phyloP scores from a whole-genome alignment of 1,140 invertebrate species.

The Gryllus bimaculatus region DNA sequence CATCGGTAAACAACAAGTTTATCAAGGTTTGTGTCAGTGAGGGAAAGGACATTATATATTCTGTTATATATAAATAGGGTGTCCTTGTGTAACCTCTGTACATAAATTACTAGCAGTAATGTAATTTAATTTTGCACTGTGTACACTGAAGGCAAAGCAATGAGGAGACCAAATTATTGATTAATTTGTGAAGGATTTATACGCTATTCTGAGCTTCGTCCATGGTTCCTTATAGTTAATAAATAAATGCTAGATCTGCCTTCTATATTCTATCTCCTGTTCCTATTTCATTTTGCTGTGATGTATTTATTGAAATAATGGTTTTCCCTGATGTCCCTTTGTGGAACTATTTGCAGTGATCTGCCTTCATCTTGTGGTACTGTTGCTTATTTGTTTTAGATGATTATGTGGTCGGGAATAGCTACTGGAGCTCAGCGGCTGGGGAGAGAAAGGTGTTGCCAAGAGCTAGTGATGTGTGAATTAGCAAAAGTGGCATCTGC shows the following conservation, averaged over 20 bases:
- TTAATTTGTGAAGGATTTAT: not conserved
- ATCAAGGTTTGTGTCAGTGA: not conserved
- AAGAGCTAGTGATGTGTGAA: not conserved
- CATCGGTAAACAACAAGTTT: not conserved
- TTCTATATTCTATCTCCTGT: not conserved
- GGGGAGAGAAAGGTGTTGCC: conserved; percentile 2
- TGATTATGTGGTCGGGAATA: conserved; percentile 18
- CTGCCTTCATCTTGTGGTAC: conserved; percentile 11
- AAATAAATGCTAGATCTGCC: not conserved
- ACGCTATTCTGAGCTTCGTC: not conserved
- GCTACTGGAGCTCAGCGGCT: conserved; percentile 15
- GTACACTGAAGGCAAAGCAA: no score
- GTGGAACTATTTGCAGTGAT: not conserved
- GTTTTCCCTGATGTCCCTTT: not conserved
- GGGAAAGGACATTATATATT: no score
- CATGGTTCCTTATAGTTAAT: not conserved
- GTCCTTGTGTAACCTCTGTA: no score
- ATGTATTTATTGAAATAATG: not conserved
- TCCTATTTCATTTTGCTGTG: not conserved
- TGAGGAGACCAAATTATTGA: no score
- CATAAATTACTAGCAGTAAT: no score
- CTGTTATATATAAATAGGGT: no score
- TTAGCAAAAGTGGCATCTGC: not conserved
- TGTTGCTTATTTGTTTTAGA: conserved; percentile 19
- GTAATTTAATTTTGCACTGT: no score